Evolutionary conservation across 2,113 vertebrate genomes (phyloP).

Genomic region (Erythrolamprus reginae): DNA sequence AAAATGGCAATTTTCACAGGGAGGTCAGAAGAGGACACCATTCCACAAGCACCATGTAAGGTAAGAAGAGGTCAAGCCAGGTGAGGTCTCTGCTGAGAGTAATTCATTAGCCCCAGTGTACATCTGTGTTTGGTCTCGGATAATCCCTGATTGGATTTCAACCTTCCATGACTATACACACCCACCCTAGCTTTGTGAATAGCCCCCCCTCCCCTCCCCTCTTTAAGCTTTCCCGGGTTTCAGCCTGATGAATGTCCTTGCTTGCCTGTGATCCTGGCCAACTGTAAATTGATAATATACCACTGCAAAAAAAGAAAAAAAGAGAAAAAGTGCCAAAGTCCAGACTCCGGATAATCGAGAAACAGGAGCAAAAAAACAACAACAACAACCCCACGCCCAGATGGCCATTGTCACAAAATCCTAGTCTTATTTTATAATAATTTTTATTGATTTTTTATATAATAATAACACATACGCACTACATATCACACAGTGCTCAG

Average conservation of each 20-base stretch:
- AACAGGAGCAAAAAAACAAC: not conserved
- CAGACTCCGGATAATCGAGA: not conserved
- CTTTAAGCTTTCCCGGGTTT: not conserved
- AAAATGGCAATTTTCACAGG: not conserved
- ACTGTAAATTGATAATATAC: not conserved
- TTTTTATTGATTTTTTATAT: too few relatives aligned
- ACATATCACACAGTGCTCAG: too few relatives aligned
- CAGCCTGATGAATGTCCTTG: not conserved
- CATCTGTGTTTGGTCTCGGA: not conserved
- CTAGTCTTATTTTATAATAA: too few relatives aligned
- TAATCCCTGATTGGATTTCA: slow-evolving; percentile 10
- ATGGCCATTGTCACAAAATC: not conserved
- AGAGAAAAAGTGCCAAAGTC: not conserved
- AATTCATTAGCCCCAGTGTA: slow-evolving; percentile 17
- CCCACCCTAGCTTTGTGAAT: not conserved
- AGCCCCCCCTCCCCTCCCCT: not conserved
- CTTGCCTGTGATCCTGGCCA: not conserved
- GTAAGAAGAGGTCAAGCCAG: not conserved
- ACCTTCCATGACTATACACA: not conserved
- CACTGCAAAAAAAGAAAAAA: not conserved
- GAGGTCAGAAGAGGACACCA: slow-evolving; percentile 23
- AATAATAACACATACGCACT: too few relatives aligned
- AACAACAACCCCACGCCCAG: too few relatives aligned
- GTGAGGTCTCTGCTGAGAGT: not conserved
- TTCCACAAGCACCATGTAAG: fast-evolving